Percentiles rank a stretch among this genome's conserved stretches.
Evolutionary conservation across 1,140 invertebrate genomes (phyloP).

Genomic region (Trichonephila inaurata): DNA sequence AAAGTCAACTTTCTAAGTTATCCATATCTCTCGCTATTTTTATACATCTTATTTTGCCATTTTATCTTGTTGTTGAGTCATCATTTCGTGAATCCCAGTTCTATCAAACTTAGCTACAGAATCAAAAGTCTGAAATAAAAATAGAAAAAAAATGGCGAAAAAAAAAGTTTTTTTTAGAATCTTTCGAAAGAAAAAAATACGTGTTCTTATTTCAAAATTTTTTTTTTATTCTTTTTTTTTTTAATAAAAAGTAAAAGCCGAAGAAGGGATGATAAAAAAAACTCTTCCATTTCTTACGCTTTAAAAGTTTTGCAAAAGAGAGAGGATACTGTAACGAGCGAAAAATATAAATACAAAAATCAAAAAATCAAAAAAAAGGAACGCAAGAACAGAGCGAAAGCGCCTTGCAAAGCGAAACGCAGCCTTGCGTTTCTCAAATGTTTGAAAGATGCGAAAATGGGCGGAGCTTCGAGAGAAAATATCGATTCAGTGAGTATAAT

Average conservation of each 20-base stretch:
- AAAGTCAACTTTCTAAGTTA: neutral
- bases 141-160: neutral
- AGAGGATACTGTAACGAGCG: constrained; percentile 60
- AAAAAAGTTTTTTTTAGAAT: constrained; percentile 20
- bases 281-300: constrained; percentile 46
- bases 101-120: constrained; percentile 55
- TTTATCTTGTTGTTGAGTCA: constrained; percentile 60
- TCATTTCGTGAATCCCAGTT: constrained; percentile 53
- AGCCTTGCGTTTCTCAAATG: constrained; percentile 66
- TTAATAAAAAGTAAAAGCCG: constrained; percentile 46
- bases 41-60: constrained; percentile 36
- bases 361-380: constrained; percentile 23
- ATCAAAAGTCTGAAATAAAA: constrained; percentile 35
- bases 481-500: constrained; percentile 72
- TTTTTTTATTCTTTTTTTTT: neutral
- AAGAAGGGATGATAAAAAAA: constrained; percentile 19
- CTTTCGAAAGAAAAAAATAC: constrained; percentile 13
- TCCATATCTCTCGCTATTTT: constrained; percentile 30
- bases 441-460: constrained; percentile 73
- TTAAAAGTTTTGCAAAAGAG: constrained; percentile 58
- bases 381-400: constrained; percentile 29
- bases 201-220: constrained; percentile 59
- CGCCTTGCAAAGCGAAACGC: constrained; percentile 62
- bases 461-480: constrained; percentile 56
- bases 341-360: constrained; percentile 59